phyloP scores from a whole-genome alignment of 1,140 invertebrate genomes.

The Sarcophaga bullata region DNA sequence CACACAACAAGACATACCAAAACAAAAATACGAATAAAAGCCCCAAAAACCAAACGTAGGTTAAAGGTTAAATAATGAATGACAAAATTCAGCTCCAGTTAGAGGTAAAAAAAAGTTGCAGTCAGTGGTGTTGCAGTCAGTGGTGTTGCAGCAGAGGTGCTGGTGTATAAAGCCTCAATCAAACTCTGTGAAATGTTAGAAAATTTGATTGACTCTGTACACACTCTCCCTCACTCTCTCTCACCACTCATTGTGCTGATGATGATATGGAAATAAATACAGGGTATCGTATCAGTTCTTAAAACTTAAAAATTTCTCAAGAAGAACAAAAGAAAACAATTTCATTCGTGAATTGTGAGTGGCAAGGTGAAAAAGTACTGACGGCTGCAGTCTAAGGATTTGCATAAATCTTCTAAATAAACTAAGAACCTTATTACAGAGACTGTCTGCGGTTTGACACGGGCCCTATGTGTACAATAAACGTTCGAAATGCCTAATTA shows the following conservation, averaged over 20 bases:
- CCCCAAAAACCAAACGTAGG: constrained; percentile 1
- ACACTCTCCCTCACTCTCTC: neutral
- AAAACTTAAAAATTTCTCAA: neutral
- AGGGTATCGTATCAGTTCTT: too few relatives aligned
- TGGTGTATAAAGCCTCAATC: constrained; percentile 2
- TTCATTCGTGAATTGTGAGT: too few relatives aligned
- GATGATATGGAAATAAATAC: too few relatives aligned
- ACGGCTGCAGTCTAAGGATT: too few relatives aligned
- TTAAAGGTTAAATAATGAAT: constrained; percentile 2
- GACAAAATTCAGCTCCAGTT: neutral
- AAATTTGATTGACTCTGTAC: neutral
- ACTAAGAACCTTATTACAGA: too few relatives aligned
- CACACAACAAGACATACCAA: too few relatives aligned
- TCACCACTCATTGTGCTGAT: neutral
- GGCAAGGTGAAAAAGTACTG: too few relatives aligned
- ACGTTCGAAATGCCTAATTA: too few relatives aligned
- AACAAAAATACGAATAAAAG: neutral
- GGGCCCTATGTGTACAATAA: too few relatives aligned
- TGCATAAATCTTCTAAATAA: too few relatives aligned
- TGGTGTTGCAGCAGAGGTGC: neutral
- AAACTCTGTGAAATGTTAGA: neutral
- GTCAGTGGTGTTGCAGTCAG: too few relatives aligned
- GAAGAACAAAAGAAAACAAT: neutral
- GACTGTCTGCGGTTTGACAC: too few relatives aligned
- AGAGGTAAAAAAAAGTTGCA: neutral